phyloP scores from a whole-genome alignment of 2,113 vertebrate genomes.

The Gracilinanus agilis region DNA sequence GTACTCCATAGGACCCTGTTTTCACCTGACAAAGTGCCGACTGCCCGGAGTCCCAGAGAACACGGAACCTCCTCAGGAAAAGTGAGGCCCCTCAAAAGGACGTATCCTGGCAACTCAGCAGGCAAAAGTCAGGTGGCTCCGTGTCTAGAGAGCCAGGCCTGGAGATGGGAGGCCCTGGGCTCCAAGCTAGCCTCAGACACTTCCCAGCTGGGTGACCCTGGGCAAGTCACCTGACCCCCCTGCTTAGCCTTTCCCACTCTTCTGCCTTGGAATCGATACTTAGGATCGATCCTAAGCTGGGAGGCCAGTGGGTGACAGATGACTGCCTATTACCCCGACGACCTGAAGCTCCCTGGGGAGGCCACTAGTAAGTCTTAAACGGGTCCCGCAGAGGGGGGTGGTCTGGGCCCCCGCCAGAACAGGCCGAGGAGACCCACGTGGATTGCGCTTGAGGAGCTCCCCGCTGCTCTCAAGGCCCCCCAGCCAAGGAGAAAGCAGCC shows the following conservation, averaged over 20 bases:
- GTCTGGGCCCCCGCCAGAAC: neutral
- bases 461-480: neutral
- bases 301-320: neutral
- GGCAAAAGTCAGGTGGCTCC: neutral
- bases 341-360: neutral
- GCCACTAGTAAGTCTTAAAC: neutral
- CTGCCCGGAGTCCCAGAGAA: neutral
- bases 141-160: no score
- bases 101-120: neutral
- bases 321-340: neutral
- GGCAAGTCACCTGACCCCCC: no score
- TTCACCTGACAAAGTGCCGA: neutral
- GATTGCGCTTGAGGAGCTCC: neutral
- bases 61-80: neutral
- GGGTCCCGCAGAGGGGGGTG: neutral
- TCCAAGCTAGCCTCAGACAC: no score
- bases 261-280: no score
- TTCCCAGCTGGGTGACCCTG: no score
- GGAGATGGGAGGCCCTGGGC: no score
- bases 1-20: neutral
- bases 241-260: no score
- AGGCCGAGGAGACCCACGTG: neutral
- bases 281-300: no score
- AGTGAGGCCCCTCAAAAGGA: no score
- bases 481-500: neutral